phyloP scores from a whole-genome alignment of 2,113 vertebrate species.

The Myrmecophaga tridactyla region DNA sequence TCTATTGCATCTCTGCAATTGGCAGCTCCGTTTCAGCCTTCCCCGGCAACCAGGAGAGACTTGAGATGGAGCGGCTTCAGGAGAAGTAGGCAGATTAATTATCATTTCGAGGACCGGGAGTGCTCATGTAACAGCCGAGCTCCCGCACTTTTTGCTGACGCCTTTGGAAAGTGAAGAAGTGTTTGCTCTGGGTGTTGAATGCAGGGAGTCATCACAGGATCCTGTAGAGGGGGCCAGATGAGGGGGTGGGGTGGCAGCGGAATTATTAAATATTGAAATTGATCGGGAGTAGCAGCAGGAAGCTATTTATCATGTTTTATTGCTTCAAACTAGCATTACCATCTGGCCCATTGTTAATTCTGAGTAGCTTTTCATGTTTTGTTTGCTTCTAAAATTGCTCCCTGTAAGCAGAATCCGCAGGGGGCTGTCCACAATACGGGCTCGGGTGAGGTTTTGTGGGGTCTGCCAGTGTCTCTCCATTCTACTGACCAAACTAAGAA shows the following conservation, averaged over 20 bases:
- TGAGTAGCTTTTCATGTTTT: conserved; percentile 65
- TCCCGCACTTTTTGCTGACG: conserved; percentile 49
- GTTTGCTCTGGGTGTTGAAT: background rate
- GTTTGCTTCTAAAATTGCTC: conserved; percentile 73
- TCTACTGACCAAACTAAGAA: conserved; percentile 52
- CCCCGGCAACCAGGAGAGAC: background rate
- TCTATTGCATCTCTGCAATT: background rate
- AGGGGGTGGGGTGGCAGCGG: conserved; percentile 48
- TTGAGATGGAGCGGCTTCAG: background rate
- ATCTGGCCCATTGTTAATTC: conserved; percentile 81
- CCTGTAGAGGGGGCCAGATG: conserved; percentile 21
- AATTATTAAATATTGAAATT: conserved; percentile 77
- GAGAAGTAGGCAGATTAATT: conserved; percentile 45
- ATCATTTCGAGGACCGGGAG: background rate
- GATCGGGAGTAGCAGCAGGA: conserved; percentile 71
- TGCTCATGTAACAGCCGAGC: background rate
- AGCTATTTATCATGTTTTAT: conserved; percentile 78
- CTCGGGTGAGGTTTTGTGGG: background rate
- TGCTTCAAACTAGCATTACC: conserved; percentile 69
- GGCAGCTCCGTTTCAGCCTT: background rate
- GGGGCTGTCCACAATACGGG: background rate
- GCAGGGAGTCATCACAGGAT: background rate
- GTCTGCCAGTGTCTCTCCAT: conserved; percentile 11
- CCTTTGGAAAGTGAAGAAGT: conserved; percentile 47
- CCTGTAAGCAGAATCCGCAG: conserved; percentile 25